phyloP scores from a whole-genome alignment of 2,113 vertebrate genomes.

The Bolborhynchus lineola region DNA sequence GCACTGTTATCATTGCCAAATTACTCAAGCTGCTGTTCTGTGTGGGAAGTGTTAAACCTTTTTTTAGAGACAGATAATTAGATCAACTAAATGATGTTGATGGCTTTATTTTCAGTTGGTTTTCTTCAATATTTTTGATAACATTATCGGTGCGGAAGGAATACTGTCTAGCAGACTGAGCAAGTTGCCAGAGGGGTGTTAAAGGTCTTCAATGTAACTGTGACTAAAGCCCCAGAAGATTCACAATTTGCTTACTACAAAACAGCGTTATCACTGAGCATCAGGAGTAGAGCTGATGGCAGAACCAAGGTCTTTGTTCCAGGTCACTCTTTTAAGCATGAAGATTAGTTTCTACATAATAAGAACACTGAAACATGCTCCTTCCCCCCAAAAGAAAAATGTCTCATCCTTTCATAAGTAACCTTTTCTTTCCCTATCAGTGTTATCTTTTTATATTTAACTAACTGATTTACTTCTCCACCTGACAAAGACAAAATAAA shows the following conservation, averaged over 20 bases:
- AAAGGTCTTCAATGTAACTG: neutral
- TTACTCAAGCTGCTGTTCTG: slow-evolving; percentile 62
- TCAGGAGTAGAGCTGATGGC: neutral
- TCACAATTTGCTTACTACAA: neutral
- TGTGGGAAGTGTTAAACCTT: slow-evolving; percentile 71
- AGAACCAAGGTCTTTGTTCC: neutral
- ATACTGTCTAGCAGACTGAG: neutral
- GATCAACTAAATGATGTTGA: slow-evolving; percentile 51
- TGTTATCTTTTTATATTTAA: neutral
- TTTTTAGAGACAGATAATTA: slow-evolving; percentile 74
- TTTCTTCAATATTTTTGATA: slow-evolving; percentile 39
- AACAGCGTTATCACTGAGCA: neutral
- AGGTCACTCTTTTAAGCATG: neutral
- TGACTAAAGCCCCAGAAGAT: neutral
- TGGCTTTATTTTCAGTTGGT: slow-evolving; percentile 62
- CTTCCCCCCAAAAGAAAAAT: neutral
- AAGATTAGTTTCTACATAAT: neutral
- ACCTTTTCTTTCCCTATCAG: neutral
- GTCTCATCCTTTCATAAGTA: neutral
- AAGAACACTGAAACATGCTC: neutral
- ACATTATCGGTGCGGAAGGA: neutral
- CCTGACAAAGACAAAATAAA: neutral
- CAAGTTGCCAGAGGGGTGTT: neutral
- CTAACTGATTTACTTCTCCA: neutral
- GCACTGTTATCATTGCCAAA: slow-evolving; percentile 56